Evolutionary conservation across 1,140 invertebrate species (phyloP).

Genomic region (Pseudomyrmex sp.): DNA sequence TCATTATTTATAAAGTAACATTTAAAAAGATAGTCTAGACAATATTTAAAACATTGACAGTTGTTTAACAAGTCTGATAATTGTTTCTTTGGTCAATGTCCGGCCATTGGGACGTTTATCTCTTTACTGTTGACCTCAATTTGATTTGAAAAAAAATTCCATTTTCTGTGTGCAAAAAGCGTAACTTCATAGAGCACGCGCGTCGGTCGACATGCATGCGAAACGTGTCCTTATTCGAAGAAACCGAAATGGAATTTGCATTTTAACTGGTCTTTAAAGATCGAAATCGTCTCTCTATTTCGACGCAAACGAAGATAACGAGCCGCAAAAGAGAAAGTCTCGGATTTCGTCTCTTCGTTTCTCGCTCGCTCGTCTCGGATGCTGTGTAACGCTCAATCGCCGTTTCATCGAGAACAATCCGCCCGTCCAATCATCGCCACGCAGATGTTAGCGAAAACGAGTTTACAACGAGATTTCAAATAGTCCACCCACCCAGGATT

Average conservation of each 20-base stretch:
- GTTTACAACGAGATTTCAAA: constrained; percentile 52
- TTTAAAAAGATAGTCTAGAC: too few relatives aligned
- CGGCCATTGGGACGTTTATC: too few relatives aligned
- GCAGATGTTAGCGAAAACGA: constrained; percentile 55
- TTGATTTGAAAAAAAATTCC: constrained; percentile 5
- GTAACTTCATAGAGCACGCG: constrained; percentile 13
- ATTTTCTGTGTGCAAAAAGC: constrained; percentile 11
- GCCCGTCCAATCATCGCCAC: constrained; percentile 28
- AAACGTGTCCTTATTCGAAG: constrained; percentile 20
- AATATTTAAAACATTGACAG: too few relatives aligned
- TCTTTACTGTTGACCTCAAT: too few relatives aligned
- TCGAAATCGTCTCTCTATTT: constrained; percentile 35
- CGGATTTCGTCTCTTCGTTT: constrained; percentile 16
- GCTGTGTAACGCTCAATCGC: constrained; percentile 36
- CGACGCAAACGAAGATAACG: constrained; percentile 17
- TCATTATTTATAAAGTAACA: too few relatives aligned
- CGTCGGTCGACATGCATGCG: constrained; percentile 9
- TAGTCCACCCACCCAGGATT: background rate
- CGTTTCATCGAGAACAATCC: constrained; percentile 52
- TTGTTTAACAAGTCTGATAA: too few relatives aligned
- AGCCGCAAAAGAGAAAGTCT: constrained; percentile 45
- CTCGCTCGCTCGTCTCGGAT: constrained; percentile 23
- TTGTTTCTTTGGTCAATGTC: too few relatives aligned
- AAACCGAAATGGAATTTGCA: constrained; percentile 28
- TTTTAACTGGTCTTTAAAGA: constrained; percentile 48